phyloP scores from a whole-genome alignment of 2,888 invertebrate genomes.

The Tipula confusa region DNA sequence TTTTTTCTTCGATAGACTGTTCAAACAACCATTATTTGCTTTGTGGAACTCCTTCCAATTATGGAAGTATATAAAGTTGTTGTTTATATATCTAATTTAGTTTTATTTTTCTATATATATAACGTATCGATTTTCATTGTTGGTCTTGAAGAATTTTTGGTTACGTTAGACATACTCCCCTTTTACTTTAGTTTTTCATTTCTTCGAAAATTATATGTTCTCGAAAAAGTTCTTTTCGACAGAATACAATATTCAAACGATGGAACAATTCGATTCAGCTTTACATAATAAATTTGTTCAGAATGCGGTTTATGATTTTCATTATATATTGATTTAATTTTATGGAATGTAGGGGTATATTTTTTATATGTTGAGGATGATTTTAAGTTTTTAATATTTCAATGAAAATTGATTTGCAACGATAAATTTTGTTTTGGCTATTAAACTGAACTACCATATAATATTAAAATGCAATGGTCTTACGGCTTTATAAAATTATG shows the following conservation, averaged over 20 bases:
- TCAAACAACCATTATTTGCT: slow-evolving; percentile 12
- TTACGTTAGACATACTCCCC: not conserved
- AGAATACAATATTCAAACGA: not conserved
- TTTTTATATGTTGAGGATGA: not conserved
- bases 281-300: not conserved
- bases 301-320: not conserved
- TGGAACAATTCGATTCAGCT: not conserved
- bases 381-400: not conserved
- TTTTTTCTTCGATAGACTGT: not conserved
- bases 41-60: slow-evolving; percentile 9
- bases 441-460: too few species aligned
- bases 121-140: not conserved
- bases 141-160: not conserved
- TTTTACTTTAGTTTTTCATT: not conserved
- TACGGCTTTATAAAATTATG: too few species aligned
- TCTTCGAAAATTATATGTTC: not conserved
- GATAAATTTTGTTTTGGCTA: not conserved
- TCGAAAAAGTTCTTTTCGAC: not conserved
- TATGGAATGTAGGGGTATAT: not conserved
- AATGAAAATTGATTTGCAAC: not conserved
- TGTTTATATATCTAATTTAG: not conserved
- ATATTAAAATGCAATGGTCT: too few species aligned
- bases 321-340: not conserved
- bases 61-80: not conserved
- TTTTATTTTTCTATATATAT: slow-evolving; percentile 13